These are phyloP conservation scores for Helicolenus hilgendorfi DNA, from an alignment of 2,797 vertebrate species.

Conservation along the genomic window DNA sequence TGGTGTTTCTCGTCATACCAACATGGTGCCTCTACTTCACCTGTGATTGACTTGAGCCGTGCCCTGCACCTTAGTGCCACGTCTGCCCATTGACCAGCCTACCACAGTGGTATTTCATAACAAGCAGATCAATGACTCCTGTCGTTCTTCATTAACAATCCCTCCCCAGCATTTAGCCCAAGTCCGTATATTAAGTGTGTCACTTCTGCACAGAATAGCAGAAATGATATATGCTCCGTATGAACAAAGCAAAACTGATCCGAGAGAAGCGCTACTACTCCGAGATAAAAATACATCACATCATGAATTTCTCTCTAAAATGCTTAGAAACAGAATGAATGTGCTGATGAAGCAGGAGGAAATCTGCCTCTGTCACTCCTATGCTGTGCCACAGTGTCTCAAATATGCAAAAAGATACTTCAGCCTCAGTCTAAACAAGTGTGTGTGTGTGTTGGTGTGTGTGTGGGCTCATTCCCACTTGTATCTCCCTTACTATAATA, in stretches of 20 bases:
- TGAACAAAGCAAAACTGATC: conserved; percentile 24
- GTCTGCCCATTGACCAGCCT: conserved; percentile 26
- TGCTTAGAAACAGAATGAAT: conserved; percentile 25
- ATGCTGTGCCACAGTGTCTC: conserved; percentile 37
- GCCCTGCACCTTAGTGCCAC: conserved; percentile 34
- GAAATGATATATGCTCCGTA: conserved; percentile 6
- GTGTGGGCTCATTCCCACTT: conserved; percentile 15
- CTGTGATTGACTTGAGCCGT: not conserved
- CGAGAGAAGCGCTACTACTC: not conserved
- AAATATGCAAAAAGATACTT: conserved; percentile 57
- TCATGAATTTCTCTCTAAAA: conserved; percentile 34
- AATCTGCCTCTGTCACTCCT: conserved; percentile 45
- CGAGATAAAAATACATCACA: conserved; percentile 40
- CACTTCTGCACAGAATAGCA: conserved; percentile 16
- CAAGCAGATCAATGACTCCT: conserved; percentile 74
- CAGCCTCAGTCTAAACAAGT: conserved; percentile 25
- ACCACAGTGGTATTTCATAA: conserved; percentile 67
- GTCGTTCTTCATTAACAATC: conserved; percentile 71
- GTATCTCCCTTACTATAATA: conserved; percentile 27
- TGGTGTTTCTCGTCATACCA: not conserved
- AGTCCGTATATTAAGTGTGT: not conserved
- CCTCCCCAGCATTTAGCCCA: conserved; percentile 21
- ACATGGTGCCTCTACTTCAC: conserved; percentile 22
- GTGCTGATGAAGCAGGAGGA: conserved; percentile 30
- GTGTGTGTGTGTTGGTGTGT: conserved; percentile 10